Base-by-base conservation (phyloP, 2,797 vertebrate species). In the Anisognathus igniventris region DNA sequence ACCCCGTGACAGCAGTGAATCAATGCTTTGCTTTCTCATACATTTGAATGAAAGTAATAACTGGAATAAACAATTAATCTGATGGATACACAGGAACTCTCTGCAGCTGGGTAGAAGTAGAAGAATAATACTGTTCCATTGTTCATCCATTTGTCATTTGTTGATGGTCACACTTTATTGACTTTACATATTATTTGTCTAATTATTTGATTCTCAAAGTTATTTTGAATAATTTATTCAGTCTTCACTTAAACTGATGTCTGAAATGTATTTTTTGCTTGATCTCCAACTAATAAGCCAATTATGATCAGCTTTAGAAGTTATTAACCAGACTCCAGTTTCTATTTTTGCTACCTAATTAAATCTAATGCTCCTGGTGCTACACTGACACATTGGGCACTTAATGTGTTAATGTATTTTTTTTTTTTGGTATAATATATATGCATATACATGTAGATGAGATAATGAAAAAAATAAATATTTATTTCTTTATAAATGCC, bases 11-110 rank as follows among this genome's bases (percentile, higher is more conserved):
- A 37, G 88, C 72, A 92, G 90, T 89, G 94, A 97, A 95, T 95
- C 94, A 93, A 65, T 84, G 81, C 25, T 90, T 87, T 86, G 84
- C 50, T 94, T 90, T 90, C 92, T 86, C 71, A 66, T 84, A 91
- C 88, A 81, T 92, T 77, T 91, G 92, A 94, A 88, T 90, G 79
- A 92, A 91, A 96, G 72, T 66, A 95, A 90, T 95, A 93, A 93
- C 93, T 92, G 92, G 91, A 95, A 91, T 86, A 91, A 93, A 89
- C 91, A 93, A 93, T 95, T 93, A 91, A 82, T 76, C 72, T 88
- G 79, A 81, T 90, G 74, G 61, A 88, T 91, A 77, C 61, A 83
- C 71, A 85, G 84, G 81, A 93, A 75, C 53, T 89, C 68, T 91
- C 57, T 83, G 66, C 13, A 80, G 70, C 68, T 88, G 58, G 91